Percentiles rank a stretch among this genome's conserved stretches.
These are phyloP conservation scores for Eledona agricola DNA, from an alignment of 2,888 invertebrate species.

Conservation along the genomic window DNA sequence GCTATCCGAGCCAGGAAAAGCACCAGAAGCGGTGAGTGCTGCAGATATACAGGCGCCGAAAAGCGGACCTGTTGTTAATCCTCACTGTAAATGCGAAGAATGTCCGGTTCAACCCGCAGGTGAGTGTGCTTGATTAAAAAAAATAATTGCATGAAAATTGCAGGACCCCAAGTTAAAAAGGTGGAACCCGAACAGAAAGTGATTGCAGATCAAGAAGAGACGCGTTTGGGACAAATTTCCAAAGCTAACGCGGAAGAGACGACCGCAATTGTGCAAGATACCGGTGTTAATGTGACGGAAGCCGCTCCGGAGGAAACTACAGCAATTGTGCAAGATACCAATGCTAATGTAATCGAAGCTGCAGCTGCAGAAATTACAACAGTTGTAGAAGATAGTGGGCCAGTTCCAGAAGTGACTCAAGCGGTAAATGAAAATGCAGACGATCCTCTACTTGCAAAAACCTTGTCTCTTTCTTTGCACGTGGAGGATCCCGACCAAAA, in stretches of 20 bases:
- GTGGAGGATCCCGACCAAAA: neutral
- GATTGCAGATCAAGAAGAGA: neutral
- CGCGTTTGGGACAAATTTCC: neutral
- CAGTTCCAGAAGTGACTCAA: neutral
- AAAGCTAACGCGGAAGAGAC: conserved; percentile 1
- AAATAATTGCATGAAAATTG: neutral
- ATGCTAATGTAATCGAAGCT: no score
- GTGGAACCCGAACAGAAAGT: neutral
- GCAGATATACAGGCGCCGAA: neutral
- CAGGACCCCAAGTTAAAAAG: neutral
- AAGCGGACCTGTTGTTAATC: neutral
- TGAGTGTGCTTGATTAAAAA: neutral
- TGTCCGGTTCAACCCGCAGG: neutral
- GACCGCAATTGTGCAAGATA: neutral
- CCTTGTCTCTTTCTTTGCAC: conserved; percentile 4
- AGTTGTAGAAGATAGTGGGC: neutral
- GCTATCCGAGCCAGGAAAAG: neutral
- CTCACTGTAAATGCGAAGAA: neutral
- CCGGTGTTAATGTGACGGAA: no score
- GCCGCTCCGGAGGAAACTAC: no score
- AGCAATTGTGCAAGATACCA: no score
- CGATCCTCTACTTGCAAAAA: conserved; percentile 2
- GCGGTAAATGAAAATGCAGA: neutral
- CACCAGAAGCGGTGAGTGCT: neutral
- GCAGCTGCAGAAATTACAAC: neutral